Percentiles rank a stretch among this genome's conserved stretches.
Conservation (phyloP, 2,113 vertebrate genomes). For the Heterocephalus glaber region DNA sequence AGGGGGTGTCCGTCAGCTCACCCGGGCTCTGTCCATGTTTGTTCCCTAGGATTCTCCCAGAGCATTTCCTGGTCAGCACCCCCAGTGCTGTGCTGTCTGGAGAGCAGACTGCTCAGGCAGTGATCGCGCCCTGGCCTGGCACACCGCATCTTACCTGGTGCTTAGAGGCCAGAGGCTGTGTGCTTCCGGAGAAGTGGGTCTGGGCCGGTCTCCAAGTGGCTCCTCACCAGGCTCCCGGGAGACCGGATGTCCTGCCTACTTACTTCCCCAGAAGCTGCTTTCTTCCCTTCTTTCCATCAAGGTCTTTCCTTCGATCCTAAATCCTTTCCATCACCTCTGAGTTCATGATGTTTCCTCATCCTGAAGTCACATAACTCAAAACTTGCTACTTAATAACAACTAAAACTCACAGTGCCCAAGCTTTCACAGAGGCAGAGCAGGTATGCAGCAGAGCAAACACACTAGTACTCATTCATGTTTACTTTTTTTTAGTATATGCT, state of each 20-base stretch:
- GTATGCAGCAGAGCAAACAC: not conserved
- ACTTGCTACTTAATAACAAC: not conserved
- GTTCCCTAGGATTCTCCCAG: not conserved
- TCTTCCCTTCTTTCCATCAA: conserved; percentile 12
- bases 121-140: rapidly evolving
- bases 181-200: not conserved
- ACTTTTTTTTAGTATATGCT: not conserved
- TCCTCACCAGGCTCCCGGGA: not conserved
- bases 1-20: not conserved
- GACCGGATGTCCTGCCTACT: not conserved
- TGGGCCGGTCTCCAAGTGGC: not conserved
- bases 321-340: not conserved
- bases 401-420: not conserved
- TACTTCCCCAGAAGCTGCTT: not conserved
- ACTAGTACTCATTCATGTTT: not conserved
- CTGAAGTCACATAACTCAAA: not conserved
- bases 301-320: not conserved
- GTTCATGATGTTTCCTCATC: not conserved
- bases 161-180: not conserved
- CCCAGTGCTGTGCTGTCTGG: not conserved
- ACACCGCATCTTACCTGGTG: not conserved
- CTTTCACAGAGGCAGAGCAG: not conserved
- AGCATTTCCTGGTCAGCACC: not conserved
- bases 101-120: not conserved
- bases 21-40: not conserved